phyloP scores from a whole-genome alignment of 2,797 vertebrate species.

The Tapirus indicus region DNA sequence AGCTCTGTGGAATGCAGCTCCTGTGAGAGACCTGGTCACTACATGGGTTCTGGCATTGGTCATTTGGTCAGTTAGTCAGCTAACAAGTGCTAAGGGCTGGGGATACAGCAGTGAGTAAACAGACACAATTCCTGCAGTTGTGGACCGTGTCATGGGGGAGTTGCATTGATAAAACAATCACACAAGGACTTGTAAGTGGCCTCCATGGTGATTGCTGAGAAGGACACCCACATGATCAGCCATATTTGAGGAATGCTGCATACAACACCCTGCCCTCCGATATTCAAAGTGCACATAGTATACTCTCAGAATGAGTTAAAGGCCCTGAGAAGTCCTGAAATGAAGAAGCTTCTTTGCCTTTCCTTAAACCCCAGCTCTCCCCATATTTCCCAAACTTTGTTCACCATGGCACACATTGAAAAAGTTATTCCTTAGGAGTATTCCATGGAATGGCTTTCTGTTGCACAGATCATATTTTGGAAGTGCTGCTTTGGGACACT shows the following conservation, averaged over 20 bases:
- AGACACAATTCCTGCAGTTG: neutral
- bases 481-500: neutral
- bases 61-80: neutral
- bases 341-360: neutral
- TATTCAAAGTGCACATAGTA: neutral
- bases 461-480: neutral
- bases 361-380: neutral
- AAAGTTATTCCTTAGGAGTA: neutral
- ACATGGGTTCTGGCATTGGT: neutral
- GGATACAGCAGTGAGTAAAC: neutral
- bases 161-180: neutral
- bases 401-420: neutral
- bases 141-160: neutral
- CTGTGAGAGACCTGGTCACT: neutral
- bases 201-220: neutral
- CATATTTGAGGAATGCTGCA: neutral
- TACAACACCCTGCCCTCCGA: neutral
- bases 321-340: neutral
- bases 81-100: neutral
- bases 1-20: neutral
- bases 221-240: neutral
- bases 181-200: neutral
- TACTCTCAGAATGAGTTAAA: neutral
- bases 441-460: neutral
- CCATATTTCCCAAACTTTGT: neutral